Conservation (phyloP, 2,888 invertebrate species). For the Aromia moschata region DNA sequence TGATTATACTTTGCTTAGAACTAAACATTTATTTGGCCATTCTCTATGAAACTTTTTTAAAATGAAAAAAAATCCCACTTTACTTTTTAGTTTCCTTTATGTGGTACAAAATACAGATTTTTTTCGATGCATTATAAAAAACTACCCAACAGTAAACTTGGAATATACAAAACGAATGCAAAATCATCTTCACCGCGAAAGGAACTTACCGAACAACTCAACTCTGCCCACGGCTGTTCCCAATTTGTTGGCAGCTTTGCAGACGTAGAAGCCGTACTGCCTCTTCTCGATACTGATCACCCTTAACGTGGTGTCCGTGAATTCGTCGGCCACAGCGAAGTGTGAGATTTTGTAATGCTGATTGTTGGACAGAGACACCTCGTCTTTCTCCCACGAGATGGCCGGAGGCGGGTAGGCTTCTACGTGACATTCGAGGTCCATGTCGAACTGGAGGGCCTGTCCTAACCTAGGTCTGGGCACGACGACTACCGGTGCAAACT, state of each 20-base stretch:
- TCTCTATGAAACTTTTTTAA: too few species aligned
- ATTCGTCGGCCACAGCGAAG: slow-evolving; percentile 91
- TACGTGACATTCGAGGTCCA: slow-evolving; percentile 93
- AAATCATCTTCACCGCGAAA: too few species aligned
- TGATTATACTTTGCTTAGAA: too few species aligned
- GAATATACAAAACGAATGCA: too few species aligned
- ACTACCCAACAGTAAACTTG: too few species aligned
- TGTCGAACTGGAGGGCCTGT: slow-evolving; percentile 91
- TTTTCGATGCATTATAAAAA: too few species aligned
- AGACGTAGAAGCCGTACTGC: slow-evolving; percentile 86
- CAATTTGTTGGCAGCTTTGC: slow-evolving; percentile 89
- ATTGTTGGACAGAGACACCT: slow-evolving; percentile 82
- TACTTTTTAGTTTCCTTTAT: too few species aligned
- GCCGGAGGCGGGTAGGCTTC: slow-evolving; percentile 95
- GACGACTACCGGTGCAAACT: slow-evolving; percentile 87
- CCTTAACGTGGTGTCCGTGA: slow-evolving; percentile 88
- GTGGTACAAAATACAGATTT: too few species aligned
- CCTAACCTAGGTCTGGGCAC: slow-evolving; percentile 85
- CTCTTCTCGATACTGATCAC: slow-evolving; percentile 91
- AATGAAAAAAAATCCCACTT: too few species aligned
- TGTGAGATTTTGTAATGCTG: slow-evolving; percentile 92
- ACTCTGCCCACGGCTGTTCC: slow-evolving; percentile 83
- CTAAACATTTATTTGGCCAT: too few species aligned
- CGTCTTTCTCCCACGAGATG: slow-evolving; percentile 90
- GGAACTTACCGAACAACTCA: slow-evolving; percentile 79